Conservation (phyloP, 2,888 invertebrate species). For the Andrena bicolor region DNA sequence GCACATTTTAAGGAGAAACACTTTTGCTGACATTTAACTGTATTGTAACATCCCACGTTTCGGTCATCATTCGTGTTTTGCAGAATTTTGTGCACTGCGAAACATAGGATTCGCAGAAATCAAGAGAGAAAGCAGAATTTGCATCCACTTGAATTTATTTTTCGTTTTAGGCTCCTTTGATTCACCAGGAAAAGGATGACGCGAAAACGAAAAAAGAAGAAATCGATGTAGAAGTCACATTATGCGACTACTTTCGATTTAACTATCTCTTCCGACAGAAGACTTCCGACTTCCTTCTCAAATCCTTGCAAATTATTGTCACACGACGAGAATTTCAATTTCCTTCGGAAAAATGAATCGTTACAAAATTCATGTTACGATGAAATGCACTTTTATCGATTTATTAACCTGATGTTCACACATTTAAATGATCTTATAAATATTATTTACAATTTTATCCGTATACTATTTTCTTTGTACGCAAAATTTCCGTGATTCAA, state of each 20-base stretch:
- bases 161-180: not conserved
- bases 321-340: not conserved
- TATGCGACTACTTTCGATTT: slow-evolving; percentile 48
- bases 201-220: slow-evolving; percentile 9
- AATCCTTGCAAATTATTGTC: not conserved
- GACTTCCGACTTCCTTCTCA: slow-evolving; percentile 41
- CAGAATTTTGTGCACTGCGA: slow-evolving; percentile 18
- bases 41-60: not conserved
- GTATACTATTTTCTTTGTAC: not conserved
- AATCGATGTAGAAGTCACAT: slow-evolving; percentile 17
- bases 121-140: slow-evolving; percentile 42
- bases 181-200: not conserved
- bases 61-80: not conserved
- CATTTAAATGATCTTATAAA: not conserved
- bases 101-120: slow-evolving; percentile 16
- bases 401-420: not conserved
- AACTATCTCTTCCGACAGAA: slow-evolving; percentile 38
- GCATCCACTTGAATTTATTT: slow-evolving; percentile 4
- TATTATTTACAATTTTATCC: no score
- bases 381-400: not conserved
- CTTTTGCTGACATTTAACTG: slow-evolving; percentile 5
- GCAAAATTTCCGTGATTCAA: not conserved
- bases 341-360: not conserved
- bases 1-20: not conserved
- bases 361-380: not conserved